Conservation (phyloP, 2,797 vertebrate species). For the Corythornis leucogaster region DNA sequence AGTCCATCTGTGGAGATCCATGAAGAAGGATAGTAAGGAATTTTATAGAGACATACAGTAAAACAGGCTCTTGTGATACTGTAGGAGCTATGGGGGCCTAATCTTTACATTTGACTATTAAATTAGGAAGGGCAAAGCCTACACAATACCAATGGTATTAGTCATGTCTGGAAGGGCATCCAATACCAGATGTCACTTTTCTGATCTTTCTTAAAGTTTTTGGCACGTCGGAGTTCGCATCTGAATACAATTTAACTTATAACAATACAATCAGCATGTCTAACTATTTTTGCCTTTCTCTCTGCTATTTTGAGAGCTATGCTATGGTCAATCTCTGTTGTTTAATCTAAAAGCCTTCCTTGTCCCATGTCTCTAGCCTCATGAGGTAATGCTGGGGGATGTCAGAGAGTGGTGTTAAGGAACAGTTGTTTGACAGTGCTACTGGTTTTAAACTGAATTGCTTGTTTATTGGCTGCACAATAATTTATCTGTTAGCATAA, state of each 20-base stretch:
- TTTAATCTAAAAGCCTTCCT: slow-evolving; percentile 62
- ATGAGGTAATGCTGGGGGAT: slow-evolving; percentile 46
- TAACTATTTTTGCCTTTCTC: slow-evolving; percentile 72
- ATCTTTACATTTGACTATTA: slow-evolving; percentile 79
- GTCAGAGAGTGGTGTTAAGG: not conserved
- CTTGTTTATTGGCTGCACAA: slow-evolving; percentile 15
- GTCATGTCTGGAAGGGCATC: slow-evolving; percentile 82
- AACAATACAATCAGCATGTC: slow-evolving; percentile 78
- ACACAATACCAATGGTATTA: slow-evolving; percentile 81
- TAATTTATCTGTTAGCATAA: not conserved
- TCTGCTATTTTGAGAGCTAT: slow-evolving; percentile 68
- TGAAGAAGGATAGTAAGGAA: slow-evolving; percentile 1
- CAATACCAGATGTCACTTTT: slow-evolving; percentile 82
- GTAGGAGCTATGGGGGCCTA: slow-evolving; percentile 24
- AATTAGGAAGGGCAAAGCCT: slow-evolving; percentile 78
- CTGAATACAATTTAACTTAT: slow-evolving; percentile 81
- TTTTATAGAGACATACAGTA: slow-evolving; percentile 47
- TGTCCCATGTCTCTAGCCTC: not conserved
- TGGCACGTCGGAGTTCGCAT: slow-evolving; percentile 77
- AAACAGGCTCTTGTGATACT: slow-evolving; percentile 44
- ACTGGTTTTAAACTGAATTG: slow-evolving; percentile 41
- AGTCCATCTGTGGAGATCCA: slow-evolving; percentile 53
- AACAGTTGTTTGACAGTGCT: slow-evolving; percentile 55
- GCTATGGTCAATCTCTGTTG: slow-evolving; percentile 35
- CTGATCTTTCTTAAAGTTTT: slow-evolving; percentile 79